Conservation (phyloP, 2,888 invertebrate species). For the Drosophila infuscata region DNA sequence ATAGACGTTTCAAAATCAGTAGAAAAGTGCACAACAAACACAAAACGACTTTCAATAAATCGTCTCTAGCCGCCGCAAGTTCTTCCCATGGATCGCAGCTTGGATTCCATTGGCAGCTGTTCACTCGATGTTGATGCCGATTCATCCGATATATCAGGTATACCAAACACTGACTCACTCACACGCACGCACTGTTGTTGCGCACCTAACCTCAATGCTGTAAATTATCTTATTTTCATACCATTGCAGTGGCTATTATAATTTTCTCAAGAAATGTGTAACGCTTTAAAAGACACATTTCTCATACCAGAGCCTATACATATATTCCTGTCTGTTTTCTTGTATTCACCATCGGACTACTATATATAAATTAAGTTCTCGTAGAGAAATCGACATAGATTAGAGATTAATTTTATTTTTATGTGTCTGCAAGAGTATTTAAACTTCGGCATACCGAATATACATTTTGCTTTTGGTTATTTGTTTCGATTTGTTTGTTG, state of each 20-base stretch:
- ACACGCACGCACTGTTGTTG: neutral
- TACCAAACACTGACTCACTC: constrained; percentile 17
- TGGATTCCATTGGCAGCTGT: constrained; percentile 95
- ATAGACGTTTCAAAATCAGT: constrained; percentile 25
- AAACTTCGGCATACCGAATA: constrained; percentile 1
- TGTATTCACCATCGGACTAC: neutral
- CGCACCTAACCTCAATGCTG: constrained; percentile 46
- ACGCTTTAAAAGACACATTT: neutral
- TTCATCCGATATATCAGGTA: constrained; percentile 91
- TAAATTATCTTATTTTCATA: constrained; percentile 13
- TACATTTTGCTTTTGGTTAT: constrained; percentile 15
- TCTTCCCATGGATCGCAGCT: constrained; percentile 89
- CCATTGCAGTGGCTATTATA: neutral
- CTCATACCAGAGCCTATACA: neutral
- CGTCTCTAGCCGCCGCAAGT: constrained; percentile 39
- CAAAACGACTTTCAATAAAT: constrained; percentile 24
- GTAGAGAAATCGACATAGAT: neutral
- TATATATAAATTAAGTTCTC: neutral
- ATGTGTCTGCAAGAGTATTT: constrained; percentile 7
- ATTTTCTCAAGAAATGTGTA: neutral
- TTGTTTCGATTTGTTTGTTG: constrained; percentile 25
- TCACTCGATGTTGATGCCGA: constrained; percentile 92
- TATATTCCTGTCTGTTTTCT: neutral
- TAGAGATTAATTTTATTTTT: neutral
- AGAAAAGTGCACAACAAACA: constrained; percentile 25